phyloP scores from a whole-genome alignment of 1,140 invertebrate genomes.

The Drosophila kurseongensis region DNA sequence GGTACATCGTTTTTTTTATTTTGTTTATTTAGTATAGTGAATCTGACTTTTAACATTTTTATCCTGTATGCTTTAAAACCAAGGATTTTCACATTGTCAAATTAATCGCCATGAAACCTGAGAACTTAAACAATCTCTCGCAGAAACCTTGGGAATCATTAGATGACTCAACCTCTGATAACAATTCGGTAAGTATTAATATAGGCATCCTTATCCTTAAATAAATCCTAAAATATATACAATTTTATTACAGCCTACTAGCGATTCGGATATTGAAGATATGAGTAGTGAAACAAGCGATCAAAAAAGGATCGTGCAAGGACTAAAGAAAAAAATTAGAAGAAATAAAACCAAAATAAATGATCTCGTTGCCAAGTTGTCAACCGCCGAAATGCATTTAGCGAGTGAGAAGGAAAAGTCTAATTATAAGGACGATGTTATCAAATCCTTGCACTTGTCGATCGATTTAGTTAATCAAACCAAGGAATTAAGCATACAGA shows the following conservation, averaged over 20 bases:
- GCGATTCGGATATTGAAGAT: neutral
- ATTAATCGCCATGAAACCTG: neutral
- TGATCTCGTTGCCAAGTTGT: neutral
- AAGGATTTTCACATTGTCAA: neutral
- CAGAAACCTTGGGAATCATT: neutral
- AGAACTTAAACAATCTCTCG: neutral
- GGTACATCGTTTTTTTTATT: too few species aligned
- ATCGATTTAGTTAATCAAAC: slow-evolving; percentile 3
- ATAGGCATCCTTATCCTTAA: neutral
- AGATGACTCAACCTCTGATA: neutral
- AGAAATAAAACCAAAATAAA: neutral
- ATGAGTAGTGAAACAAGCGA: neutral
- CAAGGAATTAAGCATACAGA: neutral
- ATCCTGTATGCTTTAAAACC: too few species aligned
- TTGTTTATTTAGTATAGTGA: too few species aligned
- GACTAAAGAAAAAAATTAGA: neutral
- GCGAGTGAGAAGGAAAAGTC: neutral
- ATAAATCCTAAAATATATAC: neutral
- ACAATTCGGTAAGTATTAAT: neutral
- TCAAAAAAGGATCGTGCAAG: neutral
- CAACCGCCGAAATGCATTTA: neutral
- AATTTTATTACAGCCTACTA: neutral
- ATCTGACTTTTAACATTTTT: too few species aligned
- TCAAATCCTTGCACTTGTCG: neutral
- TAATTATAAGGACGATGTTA: slow-evolving; percentile 1